phyloP scores from a whole-genome alignment of 1,140 invertebrate genomes.

The Dinoponera quadriceps region DNA sequence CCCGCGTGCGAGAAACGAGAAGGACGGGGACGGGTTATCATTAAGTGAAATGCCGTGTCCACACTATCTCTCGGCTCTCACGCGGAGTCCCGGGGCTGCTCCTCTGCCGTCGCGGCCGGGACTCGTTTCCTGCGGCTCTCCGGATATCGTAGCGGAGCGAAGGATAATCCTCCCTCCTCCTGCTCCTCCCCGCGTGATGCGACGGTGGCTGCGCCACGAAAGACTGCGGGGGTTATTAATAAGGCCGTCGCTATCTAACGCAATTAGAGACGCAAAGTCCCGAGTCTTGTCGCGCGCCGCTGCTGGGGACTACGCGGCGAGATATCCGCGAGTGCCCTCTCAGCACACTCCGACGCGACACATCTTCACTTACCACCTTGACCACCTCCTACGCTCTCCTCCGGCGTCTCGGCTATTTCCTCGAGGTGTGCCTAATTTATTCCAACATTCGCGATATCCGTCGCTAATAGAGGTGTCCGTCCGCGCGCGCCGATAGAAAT shows the following conservation, averaged over 20 bases:
- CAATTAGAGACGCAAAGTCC: constrained; percentile 82
- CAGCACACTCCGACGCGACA: constrained; percentile 1
- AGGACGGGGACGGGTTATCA: constrained; percentile 80
- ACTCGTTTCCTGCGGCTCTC: constrained; percentile 68
- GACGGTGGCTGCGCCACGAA: constrained; percentile 37
- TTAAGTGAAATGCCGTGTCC: constrained; percentile 86
- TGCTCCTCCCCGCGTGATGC: not conserved
- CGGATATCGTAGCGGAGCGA: constrained; percentile 60
- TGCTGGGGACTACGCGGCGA: constrained; percentile 72
- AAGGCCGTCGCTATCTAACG: constrained; percentile 83
- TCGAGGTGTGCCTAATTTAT: constrained; percentile 57
- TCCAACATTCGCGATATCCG: not conserved
- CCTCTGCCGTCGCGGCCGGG: constrained; percentile 42
- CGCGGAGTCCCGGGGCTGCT: constrained; percentile 57
- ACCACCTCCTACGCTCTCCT: not conserved
- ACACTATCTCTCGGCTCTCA: constrained; percentile 82
- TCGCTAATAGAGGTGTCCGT: not conserved
- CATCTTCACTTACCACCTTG: not conserved
- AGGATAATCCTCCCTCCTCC: constrained; percentile 70
- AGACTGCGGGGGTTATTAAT: constrained; percentile 81
- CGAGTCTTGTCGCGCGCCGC: constrained; percentile 65
- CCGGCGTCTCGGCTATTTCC: constrained; percentile 19
- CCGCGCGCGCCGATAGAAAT: not conserved
- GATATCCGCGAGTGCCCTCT: constrained; percentile 68
- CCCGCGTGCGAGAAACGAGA: constrained; percentile 52